phyloP scores from a whole-genome alignment of 2,113 vertebrate genomes.

The Rhineura floridana region DNA sequence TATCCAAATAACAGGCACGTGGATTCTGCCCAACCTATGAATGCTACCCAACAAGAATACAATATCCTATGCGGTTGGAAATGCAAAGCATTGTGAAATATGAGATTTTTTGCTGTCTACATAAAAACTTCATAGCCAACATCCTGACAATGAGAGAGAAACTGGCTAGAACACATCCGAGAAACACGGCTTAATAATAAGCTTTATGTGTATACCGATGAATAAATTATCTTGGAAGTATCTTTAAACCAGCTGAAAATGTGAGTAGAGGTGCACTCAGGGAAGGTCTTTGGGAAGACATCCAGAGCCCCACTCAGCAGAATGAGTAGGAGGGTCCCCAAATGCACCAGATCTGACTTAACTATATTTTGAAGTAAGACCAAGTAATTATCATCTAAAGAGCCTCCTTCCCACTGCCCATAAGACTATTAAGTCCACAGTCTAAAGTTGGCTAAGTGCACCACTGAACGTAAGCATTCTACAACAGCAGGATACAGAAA shows the following conservation, averaged over 20 bases:
- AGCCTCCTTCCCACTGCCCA: too few relatives aligned
- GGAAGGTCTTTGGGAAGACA: neutral
- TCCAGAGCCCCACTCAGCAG: neutral
- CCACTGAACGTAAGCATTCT: neutral
- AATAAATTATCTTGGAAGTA: too few relatives aligned
- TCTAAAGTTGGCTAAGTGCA: too few relatives aligned
- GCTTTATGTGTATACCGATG: neutral
- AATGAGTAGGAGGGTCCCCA: neutral
- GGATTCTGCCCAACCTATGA: neutral
- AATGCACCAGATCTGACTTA: too few relatives aligned
- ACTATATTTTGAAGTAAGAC: too few relatives aligned
- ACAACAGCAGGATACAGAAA: neutral
- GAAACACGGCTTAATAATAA: neutral
- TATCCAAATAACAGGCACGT: neutral
- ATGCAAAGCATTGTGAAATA: neutral
- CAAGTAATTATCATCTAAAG: too few relatives aligned
- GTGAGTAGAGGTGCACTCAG: neutral
- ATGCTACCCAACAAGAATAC: neutral
- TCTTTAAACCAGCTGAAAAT: neutral
- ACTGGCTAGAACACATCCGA: neutral
- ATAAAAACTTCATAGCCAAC: neutral
- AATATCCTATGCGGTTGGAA: neutral
- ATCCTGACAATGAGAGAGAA: neutral
- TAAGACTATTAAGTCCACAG: too few relatives aligned
- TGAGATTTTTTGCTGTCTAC: neutral